Conservation (phyloP, 2,888 invertebrate genomes). For the Eristalinus sepulchralis region DNA sequence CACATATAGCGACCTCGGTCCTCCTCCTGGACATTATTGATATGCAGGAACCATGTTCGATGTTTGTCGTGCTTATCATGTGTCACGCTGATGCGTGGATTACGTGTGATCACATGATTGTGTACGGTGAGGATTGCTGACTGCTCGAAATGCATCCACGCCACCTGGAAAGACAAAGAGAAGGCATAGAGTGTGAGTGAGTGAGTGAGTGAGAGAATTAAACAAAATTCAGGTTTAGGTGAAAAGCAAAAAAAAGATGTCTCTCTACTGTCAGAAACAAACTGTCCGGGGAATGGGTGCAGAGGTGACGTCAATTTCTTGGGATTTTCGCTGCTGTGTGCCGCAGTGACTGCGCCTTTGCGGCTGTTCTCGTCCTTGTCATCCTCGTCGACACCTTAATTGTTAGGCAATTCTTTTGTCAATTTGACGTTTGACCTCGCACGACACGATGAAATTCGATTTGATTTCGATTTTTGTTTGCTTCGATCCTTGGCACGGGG, state of each 20-base stretch:
- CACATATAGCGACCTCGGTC: conserved; percentile 97
- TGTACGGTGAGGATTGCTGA: conserved; percentile 96
- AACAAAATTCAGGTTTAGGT: background rate
- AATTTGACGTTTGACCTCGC: too few species aligned
- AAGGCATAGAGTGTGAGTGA: conserved; percentile 11
- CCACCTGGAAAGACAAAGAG: conserved; percentile 85
- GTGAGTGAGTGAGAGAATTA: background rate
- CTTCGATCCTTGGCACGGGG: too few species aligned
- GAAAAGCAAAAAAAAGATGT: background rate
- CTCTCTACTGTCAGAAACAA: background rate
- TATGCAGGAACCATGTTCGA: conserved; percentile 95
- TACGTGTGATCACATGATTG: conserved; percentile 96
- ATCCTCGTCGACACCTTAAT: too few species aligned
- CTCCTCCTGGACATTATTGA: conserved; percentile 94
- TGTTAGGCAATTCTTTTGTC: too few species aligned
- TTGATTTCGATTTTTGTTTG: too few species aligned
- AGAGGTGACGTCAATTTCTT: background rate
- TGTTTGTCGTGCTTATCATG: conserved; percentile 92
- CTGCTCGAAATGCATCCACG: conserved; percentile 98
- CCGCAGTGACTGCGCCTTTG: background rate
- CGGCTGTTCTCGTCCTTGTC: background rate
- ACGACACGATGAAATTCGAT: too few species aligned
- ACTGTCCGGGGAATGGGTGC: background rate
- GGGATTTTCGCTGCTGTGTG: background rate
- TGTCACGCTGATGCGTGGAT: conserved; percentile 94